A percentile compares a stretch with the other conserved stretches of the same genome.
phyloP scores from a whole-genome alignment of 2,888 invertebrate genomes.

The Xanthia togata region DNA sequence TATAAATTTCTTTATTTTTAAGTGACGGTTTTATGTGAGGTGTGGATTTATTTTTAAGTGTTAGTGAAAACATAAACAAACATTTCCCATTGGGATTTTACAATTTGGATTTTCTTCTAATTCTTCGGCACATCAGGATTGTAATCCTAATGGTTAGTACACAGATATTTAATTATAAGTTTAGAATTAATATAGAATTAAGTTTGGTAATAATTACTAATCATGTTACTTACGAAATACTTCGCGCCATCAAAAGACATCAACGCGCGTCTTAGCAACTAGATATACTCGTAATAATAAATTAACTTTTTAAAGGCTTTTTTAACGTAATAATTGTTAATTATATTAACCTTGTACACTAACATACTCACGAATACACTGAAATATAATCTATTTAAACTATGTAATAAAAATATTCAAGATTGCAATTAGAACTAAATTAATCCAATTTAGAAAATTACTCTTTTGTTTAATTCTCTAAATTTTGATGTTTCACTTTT shows the following conservation, averaged over 20 bases:
- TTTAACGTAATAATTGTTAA: constrained; percentile 14
- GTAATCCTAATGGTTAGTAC: constrained; percentile 82
- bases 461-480: not conserved
- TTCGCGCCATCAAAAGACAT: constrained; percentile 83
- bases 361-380: constrained; percentile 2
- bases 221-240: constrained; percentile 58
- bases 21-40: constrained; percentile 86
- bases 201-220: constrained; percentile 43
- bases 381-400: not conserved
- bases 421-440: not conserved
- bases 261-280: constrained; percentile 81
- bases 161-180: constrained; percentile 28
- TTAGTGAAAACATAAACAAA: constrained; percentile 80
- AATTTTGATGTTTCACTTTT: not conserved
- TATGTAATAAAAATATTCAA: not conserved
- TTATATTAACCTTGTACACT: constrained; percentile 1
- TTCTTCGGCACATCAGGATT: constrained; percentile 73
- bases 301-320: constrained; percentile 29
- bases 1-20: constrained; percentile 79
- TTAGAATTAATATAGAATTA: constrained; percentile 46
- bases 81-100: constrained; percentile 80
- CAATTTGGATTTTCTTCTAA: constrained; percentile 79
- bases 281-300: constrained; percentile 22
- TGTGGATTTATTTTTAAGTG: constrained; percentile 87
- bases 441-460: not conserved